phyloP scores from a whole-genome alignment of 2,888 invertebrate species.

The Campoletis raptor region DNA sequence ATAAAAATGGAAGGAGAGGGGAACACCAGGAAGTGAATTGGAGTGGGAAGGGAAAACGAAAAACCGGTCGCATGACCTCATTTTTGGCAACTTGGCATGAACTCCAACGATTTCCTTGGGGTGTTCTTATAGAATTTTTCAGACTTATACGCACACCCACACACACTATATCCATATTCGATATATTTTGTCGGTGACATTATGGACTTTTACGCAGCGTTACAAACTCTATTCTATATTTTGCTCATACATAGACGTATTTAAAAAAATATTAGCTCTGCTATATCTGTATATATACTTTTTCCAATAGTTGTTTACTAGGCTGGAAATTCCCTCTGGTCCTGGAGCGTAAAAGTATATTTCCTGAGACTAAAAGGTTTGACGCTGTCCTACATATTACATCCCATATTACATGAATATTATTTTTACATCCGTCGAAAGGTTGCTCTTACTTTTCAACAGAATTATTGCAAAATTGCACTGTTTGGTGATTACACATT shows the following conservation, averaged over 20 bases:
- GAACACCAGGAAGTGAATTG: neutral
- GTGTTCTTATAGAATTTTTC: conserved; percentile 50
- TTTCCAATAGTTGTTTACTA: conserved; percentile 6
- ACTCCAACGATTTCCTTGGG: conserved; percentile 63
- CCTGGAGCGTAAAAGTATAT: neutral
- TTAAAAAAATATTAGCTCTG: neutral
- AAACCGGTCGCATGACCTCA: conserved; percentile 61
- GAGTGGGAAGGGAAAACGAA: conserved; percentile 26
- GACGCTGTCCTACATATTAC: neutral
- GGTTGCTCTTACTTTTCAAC: neutral
- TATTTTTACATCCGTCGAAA: neutral
- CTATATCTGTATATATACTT: conserved; percentile 9
- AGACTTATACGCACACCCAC: conserved; percentile 13
- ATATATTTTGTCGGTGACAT: conserved; percentile 54
- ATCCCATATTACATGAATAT: neutral
- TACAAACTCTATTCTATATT: conserved; percentile 29
- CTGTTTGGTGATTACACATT: no score
- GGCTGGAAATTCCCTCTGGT: conserved; percentile 12
- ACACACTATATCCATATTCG: conserved; percentile 12
- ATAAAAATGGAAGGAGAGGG: neutral
- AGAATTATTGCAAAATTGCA: neutral
- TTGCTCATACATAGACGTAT: conserved; percentile 22
- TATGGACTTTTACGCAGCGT: conserved; percentile 44
- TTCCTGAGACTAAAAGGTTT: neutral
- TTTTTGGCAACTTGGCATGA: conserved; percentile 61